These are phyloP conservation scores for Poliocrania exsul DNA, from an alignment of 2,797 vertebrate genomes.

Conservation along the genomic window DNA sequence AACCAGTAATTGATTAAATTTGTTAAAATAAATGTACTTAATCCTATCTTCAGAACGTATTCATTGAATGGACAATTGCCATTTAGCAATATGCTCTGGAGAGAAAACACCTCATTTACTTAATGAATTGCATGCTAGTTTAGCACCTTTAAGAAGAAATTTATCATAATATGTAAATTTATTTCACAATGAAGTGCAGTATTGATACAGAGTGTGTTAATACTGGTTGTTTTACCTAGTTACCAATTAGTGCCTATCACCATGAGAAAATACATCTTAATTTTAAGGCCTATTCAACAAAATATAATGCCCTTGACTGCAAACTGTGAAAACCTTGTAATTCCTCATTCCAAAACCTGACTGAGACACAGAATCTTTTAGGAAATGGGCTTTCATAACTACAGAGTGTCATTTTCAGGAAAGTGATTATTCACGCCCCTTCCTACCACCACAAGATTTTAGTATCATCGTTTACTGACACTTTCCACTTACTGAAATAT, in stretches of 20 bases:
- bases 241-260: not conserved
- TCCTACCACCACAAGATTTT: not conserved
- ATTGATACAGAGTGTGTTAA: not conserved
- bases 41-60: not conserved
- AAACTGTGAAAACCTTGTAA: not conserved
- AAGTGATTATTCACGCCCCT: accelerated
- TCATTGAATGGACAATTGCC: slow-evolving; percentile 44
- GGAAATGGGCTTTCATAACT: not conserved
- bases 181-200: not conserved
- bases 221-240: not conserved
- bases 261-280: not conserved
- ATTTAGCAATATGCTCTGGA: slow-evolving; percentile 3
- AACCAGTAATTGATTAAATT: slow-evolving; percentile 25
- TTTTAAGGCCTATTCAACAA: not conserved
- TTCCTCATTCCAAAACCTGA: not conserved
- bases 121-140: slow-evolving; percentile 35
- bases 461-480: not conserved
- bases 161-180: not conserved
- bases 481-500: not conserved
- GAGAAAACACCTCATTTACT: not conserved
- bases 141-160: slow-evolving; percentile 9
- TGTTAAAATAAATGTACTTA: slow-evolving; percentile 42
- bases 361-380: not conserved
- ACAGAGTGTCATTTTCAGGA: not conserved
- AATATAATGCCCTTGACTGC: not conserved